phyloP scores from a whole-genome alignment of 30 jellyfish, hydroid and myxozoan genomes.

The Chrysaora quinquecirrha region DNA sequence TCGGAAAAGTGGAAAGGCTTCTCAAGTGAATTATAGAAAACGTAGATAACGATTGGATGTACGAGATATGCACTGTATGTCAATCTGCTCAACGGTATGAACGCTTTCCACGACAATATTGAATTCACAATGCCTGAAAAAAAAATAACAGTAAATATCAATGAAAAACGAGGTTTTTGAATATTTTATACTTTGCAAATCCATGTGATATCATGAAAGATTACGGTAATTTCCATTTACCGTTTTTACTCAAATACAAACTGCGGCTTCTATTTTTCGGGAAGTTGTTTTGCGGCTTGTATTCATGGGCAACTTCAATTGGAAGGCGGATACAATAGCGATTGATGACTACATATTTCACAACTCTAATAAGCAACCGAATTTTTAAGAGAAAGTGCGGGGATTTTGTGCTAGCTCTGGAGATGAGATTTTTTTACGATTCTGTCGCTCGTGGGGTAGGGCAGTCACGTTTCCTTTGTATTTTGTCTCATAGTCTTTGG shows the following conservation, averaged over 20 bases:
- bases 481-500: no score
- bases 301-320: no score
- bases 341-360: no score
- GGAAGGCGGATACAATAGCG: no score
- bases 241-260: no score
- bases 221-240: not conserved
- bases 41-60: slow-evolving; percentile 83
- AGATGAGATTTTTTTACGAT: no score
- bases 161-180: not conserved
- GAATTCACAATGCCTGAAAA: slow-evolving; percentile 78
- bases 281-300: no score
- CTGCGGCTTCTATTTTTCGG: not conserved
- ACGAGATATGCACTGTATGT: slow-evolving; percentile 87
- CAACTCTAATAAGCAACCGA: no score
- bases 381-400: no score
- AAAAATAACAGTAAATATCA: not conserved
- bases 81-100: slow-evolving; percentile 90
- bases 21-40: slow-evolving; percentile 62
- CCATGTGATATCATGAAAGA: not conserved
- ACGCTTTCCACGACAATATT: slow-evolving; percentile 89
- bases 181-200: not conserved
- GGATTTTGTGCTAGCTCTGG: no score
- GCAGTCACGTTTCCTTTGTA: no score
- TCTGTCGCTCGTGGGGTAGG: no score
- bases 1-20: slow-evolving; percentile 75